These are phyloP conservation scores for Athalia cordata DNA, from an alignment of 2,888 invertebrate genomes.

Conservation along the genomic window DNA sequence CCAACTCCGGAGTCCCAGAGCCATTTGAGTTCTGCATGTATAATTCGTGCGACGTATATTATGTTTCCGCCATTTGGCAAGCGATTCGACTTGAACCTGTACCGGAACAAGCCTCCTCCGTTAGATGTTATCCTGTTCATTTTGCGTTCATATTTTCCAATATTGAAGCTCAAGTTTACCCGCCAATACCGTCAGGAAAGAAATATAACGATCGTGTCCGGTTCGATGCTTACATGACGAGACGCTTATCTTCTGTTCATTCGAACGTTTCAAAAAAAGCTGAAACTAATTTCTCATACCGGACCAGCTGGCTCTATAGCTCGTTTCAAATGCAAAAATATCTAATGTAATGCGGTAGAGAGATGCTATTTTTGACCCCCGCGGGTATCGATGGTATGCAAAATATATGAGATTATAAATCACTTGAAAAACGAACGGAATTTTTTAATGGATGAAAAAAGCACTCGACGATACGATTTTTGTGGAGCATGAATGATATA, in stretches of 20 bases:
- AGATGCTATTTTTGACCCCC: too few species aligned
- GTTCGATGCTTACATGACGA: too few species aligned
- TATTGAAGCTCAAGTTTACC: constrained; percentile 9
- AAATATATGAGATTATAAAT: too few species aligned
- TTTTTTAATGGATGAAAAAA: too few species aligned
- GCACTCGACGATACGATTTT: neutral
- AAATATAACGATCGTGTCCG: neutral
- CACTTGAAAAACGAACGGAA: too few species aligned
- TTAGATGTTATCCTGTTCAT: neutral
- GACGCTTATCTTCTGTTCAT: too few species aligned
- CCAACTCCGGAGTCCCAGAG: neutral
- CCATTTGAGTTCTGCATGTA: neutral
- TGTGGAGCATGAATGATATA: neutral
- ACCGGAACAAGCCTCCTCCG: neutral
- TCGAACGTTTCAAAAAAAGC: too few species aligned
- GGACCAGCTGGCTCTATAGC: too few species aligned
- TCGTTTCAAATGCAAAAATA: too few species aligned
- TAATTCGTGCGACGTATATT: constrained; percentile 2
- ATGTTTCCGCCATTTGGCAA: constrained; percentile 21
- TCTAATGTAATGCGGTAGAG: too few species aligned
- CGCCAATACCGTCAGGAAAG: neutral
- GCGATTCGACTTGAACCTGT: neutral
- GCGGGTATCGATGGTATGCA: too few species aligned
- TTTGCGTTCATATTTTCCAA: constrained; percentile 43
- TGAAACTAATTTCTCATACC: too few species aligned